Base-by-base conservation (phyloP, 2,888 invertebrate species). In the Palloptera scutellata region DNA sequence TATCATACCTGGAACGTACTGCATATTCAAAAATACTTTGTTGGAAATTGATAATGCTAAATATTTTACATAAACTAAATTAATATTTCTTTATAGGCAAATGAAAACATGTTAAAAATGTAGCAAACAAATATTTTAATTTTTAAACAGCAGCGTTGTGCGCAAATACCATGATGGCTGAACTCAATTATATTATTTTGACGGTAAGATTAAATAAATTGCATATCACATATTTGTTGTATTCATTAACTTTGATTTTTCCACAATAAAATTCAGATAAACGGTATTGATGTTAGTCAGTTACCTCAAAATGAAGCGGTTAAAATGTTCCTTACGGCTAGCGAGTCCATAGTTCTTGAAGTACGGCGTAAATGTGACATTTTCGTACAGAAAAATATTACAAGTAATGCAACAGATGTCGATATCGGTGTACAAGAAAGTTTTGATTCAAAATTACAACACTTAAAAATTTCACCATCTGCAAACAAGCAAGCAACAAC, bases 261-360 rank as follows among this genome's bases (percentile, higher is more conserved):
- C 15, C 40, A 54, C 53, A 9, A 1, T 12, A 58, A 10, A 15
- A 84, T 83, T 17, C 79, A 89, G 89, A 86, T 89, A 70, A 89
- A 89, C 80, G 89, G 89, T 70, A 86, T 86, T 75, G 89, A 89
- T 83, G 87, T 89, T 74, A 88, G 87, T 79, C 87, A 87, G 78
- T 87, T 88, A 79, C 87, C 62, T 1, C 53, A 62, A 41, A 88
- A 88, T 78, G 88, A 89, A 79, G 88, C 88, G 72, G 87, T 89
- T 75, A 85, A 87, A 78, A 87, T 87, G 79, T 89, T 89, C 81
- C 86, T 89, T 77, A 86, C 86, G 75, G 87, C 88, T 69, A 86
- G 87, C 75, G 89, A 89, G 78, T 88, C 88, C 67, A 87, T 89
- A 75, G 85, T 88, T 70, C 87, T 89, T 61, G 89, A 89, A 82